A percentile compares a stretch with the other conserved stretches of the same genome.
Conservation (phyloP, 1,140 invertebrate genomes). For the Leptinotarsa undecemlineata region DNA sequence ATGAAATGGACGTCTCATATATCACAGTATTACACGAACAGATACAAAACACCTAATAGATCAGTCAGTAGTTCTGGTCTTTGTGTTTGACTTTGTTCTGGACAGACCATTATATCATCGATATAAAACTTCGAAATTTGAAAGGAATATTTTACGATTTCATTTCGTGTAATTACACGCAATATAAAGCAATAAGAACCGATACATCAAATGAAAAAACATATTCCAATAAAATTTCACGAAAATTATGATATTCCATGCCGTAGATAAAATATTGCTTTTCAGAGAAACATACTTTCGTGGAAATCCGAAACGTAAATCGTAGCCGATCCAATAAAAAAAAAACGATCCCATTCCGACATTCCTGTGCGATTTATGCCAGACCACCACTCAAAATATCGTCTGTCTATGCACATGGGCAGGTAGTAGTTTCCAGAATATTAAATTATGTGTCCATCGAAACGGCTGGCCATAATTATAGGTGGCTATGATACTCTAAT, state of each 20-base stretch:
- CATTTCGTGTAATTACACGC: too few relatives aligned
- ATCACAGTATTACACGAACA: too few relatives aligned
- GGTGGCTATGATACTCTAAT: slow-evolving; percentile 3
- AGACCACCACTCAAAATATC: too few relatives aligned
- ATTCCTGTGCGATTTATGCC: background rate
- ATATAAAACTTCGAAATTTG: too few relatives aligned
- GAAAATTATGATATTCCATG: background rate
- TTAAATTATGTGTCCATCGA: slow-evolving; percentile 3
- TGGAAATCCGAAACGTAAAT: background rate
- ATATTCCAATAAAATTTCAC: background rate
- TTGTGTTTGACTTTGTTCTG: too few relatives aligned
- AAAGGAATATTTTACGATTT: too few relatives aligned
- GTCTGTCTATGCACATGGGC: background rate
- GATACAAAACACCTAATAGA: too few relatives aligned
- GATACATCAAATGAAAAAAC: too few relatives aligned
- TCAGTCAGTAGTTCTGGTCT: too few relatives aligned
- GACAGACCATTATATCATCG: too few relatives aligned
- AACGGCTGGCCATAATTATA: background rate
- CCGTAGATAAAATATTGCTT: slow-evolving; percentile 1
- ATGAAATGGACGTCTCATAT: too few relatives aligned
- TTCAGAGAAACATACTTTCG: background rate
- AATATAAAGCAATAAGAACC: too few relatives aligned
- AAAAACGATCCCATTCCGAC: background rate
- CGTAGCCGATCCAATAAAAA: background rate
- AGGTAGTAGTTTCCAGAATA: background rate